Evolutionary conservation across 2,113 vertebrate genomes (phyloP).

Genomic region (Tachuris rubrigastra): DNA sequence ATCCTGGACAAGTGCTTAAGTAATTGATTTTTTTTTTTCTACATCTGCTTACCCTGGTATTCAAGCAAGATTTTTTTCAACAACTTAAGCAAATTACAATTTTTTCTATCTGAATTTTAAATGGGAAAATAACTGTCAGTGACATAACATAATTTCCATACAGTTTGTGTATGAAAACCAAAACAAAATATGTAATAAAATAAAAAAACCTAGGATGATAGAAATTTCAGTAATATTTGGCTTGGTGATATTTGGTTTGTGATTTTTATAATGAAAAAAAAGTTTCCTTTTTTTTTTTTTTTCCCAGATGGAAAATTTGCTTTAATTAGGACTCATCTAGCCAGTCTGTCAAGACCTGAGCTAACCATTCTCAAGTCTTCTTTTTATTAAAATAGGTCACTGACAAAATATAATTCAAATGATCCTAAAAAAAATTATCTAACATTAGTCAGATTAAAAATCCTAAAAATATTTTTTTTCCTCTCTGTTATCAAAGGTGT

Average conservation of each 20-base stretch:
- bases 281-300: too few species aligned
- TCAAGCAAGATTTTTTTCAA: not conserved
- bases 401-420: not conserved
- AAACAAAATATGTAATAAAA: not conserved
- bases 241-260: not conserved
- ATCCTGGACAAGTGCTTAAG: not conserved
- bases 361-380: not conserved
- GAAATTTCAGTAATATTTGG: not conserved
- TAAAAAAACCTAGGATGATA: not conserved
- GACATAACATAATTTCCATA: not conserved
- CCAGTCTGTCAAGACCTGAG: not conserved
- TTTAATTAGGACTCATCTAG: not conserved
- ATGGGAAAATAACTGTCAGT: not conserved
- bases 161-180: not conserved
- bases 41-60: not conserved
- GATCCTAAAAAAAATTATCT: not conserved
- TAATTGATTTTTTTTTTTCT: not conserved
- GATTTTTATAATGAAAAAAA: not conserved
- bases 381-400: not conserved
- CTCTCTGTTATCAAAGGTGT: not conserved
- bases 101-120: not conserved
- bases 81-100: too few species aligned
- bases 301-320: not conserved
- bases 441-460: not conserved
- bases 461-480: not conserved